Evolutionary conservation across 1,140 invertebrate species (phyloP), one percentile per base, ranked within the genome.

Genomic region (Maniola jurtina): DNA sequence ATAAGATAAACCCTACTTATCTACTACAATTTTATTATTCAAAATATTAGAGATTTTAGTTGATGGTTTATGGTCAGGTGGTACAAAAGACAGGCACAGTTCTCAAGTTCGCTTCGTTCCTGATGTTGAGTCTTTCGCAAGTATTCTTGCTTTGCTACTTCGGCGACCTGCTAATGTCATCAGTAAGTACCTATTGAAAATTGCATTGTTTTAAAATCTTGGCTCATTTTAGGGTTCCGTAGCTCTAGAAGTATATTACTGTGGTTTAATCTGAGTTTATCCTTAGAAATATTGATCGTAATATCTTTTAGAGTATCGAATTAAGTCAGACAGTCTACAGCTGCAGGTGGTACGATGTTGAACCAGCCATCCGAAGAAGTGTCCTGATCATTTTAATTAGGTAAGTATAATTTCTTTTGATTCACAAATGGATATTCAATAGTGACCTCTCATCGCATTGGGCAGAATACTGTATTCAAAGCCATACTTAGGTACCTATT

Each of bases 81-180:
- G 14, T 75, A 36, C 66, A 76, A 8, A 70, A 79, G 16, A 54
- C 68, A 9, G 65, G 61, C 15, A 52, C 68, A 0, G 38, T 67
- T 14, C 25, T 84, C 0, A 58, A 73, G 1, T 84, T 81, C 55
- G 16, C 76, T 13, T 70, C 73, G 0, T 84, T 84, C 52, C 70
- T 83, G 8, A 33, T 73, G 33, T 70, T 77, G 68, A 77, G 71
- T 52, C 58, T 84, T 0, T 68, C 75, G 0, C 80, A 85, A 56
- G 81, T 80, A 67, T 79, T 72, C 9, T 25, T 83, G 14, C 50
- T 81, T 9, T 83, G 83, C 59, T 80, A 66, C 61, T 83, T 78
- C 45, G 79, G 75, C 5, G 80, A 84, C 13, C 69, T 77, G 63
- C 61, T 84, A 0, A 79, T 79, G 77, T 58, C 42, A 14, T 77